Conservation (phyloP, 2,797 vertebrate genomes). For the Valencia hispanica region DNA sequence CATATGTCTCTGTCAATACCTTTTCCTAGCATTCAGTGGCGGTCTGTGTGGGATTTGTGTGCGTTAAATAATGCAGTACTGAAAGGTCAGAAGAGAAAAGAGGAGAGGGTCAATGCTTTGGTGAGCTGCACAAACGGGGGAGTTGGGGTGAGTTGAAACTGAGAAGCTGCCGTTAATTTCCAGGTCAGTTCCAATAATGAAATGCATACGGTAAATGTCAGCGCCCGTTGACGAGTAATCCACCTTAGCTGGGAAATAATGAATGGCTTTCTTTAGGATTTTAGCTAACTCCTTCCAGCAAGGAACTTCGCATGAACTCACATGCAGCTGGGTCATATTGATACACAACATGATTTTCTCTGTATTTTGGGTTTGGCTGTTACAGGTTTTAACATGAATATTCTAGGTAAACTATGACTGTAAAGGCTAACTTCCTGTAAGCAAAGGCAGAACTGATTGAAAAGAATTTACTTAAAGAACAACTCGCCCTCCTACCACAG, state of each 20-base stretch:
- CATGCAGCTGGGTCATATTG: constrained; percentile 52
- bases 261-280: constrained; percentile 79
- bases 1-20: constrained; percentile 85
- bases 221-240: constrained; percentile 77
- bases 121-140: constrained; percentile 48
- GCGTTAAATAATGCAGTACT: constrained; percentile 85
- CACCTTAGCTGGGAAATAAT: constrained; percentile 82
- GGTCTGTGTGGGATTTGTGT: constrained; percentile 82
- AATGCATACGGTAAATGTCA: constrained; percentile 87
- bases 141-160: constrained; percentile 52
- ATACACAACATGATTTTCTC: constrained; percentile 39
- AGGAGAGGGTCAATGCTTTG: constrained; percentile 76
- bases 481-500: too few species aligned
- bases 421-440: not conserved
- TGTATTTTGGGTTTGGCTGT: constrained; percentile 18
- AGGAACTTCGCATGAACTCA: constrained; percentile 39
- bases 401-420: not conserved
- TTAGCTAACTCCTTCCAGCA: constrained; percentile 54
- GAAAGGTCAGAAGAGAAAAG: constrained; percentile 82
- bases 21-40: constrained; percentile 76
- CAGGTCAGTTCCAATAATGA: constrained; percentile 87
- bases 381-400: constrained; percentile 21
- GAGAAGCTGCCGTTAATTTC: constrained; percentile 81
- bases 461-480: not conserved
- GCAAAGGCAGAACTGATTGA: not conserved